phyloP scores from a whole-genome alignment of 2,888 invertebrate species.

The Ochlodes sylvanus region DNA sequence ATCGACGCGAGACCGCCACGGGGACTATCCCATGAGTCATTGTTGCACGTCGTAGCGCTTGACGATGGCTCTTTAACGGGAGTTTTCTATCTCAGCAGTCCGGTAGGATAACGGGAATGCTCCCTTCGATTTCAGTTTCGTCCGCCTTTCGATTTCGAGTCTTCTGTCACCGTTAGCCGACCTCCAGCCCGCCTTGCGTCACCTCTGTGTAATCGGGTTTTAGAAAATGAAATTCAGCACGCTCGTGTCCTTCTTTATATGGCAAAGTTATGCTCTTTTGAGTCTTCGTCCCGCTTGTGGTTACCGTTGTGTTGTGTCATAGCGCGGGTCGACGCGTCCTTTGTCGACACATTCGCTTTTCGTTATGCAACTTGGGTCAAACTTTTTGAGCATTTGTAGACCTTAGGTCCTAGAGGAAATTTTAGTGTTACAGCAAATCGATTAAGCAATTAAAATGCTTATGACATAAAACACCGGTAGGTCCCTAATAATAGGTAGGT shows the following conservation, averaged over 20 bases:
- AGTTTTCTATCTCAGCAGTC: constrained; percentile 77
- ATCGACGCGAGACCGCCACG: constrained; percentile 20
- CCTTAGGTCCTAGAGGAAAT: background rate
- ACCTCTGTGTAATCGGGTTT: constrained; percentile 79
- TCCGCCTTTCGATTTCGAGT: constrained; percentile 80
- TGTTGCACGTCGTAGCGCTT: constrained; percentile 62
- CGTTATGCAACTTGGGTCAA: constrained; percentile 44
- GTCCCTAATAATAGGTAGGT: no score
- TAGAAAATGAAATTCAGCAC: constrained; percentile 83
- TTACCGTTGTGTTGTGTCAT: constrained; percentile 52
- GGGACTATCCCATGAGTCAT: constrained; percentile 47
- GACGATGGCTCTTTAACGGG: constrained; percentile 70
- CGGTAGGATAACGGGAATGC: constrained; percentile 79
- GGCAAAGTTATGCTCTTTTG: constrained; percentile 69
- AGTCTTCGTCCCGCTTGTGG: constrained; percentile 53
- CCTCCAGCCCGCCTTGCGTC: constrained; percentile 69
- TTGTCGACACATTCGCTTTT: constrained; percentile 48
- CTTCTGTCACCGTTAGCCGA: constrained; percentile 73
- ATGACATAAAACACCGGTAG: no score
- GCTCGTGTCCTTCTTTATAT: constrained; percentile 75
- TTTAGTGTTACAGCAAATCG: no score
- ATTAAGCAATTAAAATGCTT: no score
- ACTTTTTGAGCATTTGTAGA: background rate
- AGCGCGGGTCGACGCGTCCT: constrained; percentile 44
- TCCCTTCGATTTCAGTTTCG: constrained; percentile 82